Evolutionary conservation across 2,797 vertebrate species (phyloP), one percentile per base, ranked within the genome.

Genomic region (Vespertilio murinus): DNA sequence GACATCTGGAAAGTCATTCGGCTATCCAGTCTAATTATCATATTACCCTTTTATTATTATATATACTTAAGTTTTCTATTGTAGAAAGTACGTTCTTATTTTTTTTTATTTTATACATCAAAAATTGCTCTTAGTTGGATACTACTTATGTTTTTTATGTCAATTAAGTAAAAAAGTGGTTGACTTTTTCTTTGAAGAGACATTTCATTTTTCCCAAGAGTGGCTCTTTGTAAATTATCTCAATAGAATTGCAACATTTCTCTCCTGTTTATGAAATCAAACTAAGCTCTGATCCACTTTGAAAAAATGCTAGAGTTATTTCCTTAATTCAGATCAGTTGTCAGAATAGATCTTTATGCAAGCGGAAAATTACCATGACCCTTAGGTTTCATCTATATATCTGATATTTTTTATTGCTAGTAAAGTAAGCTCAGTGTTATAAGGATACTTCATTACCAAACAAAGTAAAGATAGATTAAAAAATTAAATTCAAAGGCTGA

Each of bases 401-500:
- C 70, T 73, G 54, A 64, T 91, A 8, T 54, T 84, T 96, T 97
- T 95, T 88, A 92, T 28, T 96, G 91, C 87, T 78, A 97, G 92
- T 93, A 82, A 40, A 95, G 56, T 95, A 91, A 82, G 33, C 88
- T 73, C 64, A 96, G 78, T 96, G 92, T 87, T 92, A 52, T 56
- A 45, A 86, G 38, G 73, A 75, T 96, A 96, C 71, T 83, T 97
- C 88, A 81, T 92, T 95, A 61, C 87, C 93, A 96, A 96, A 94
- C 95, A 97, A 95, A 97, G 83, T 71, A 90, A 96, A 96, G 35
- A 92, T 85, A 81, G 82, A 30, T 96, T 96, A 93, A 45, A 97
- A 97, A 97, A 97, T 93, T 84, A 90, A 94, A 96, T 96, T 97
- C 91, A 97, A 97, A 95, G 95, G 78, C 45, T 75, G 87, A 96